These are phyloP conservation scores for Eupeodes luniger DNA, from an alignment of 2,888 invertebrate genomes.

Conservation along the genomic window DNA sequence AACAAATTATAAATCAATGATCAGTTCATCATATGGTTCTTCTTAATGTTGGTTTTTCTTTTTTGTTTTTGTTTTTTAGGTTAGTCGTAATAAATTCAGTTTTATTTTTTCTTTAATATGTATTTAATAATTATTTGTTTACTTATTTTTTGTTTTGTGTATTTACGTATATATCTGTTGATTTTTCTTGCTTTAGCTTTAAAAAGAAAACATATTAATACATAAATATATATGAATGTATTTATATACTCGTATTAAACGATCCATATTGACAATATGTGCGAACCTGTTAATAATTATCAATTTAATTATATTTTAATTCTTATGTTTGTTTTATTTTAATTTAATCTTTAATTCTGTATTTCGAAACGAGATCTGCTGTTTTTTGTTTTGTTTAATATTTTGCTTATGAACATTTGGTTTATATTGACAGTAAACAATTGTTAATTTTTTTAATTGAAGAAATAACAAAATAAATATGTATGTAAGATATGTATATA, in stretches of 20 bases:
- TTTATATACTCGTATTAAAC: conserved; percentile 20
- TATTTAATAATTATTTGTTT: conserved; percentile 34
- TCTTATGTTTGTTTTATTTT: conserved; percentile 7
- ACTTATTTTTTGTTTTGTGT: conserved; percentile 14
- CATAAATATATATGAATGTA: conserved; percentile 45
- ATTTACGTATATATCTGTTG: conserved; percentile 39
- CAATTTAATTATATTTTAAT: conserved; percentile 40
- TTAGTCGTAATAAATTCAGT: conserved; percentile 21
- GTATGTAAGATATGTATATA: conserved; percentile 10
- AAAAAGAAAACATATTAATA: conserved; percentile 44
- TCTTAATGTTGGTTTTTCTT: conserved; percentile 6
- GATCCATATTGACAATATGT: conserved; percentile 18
- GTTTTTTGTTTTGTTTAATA: conserved; percentile 27
- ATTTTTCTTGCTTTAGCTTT: conserved; percentile 28
- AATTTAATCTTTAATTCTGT: conserved; percentile 19
- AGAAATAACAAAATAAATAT: conserved; percentile 18
- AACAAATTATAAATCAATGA: conserved; percentile 45
- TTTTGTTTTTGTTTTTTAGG: not conserved
- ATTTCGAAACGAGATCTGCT: conserved; percentile 26
- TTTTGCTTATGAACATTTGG: conserved; percentile 28
- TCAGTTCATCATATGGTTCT: conserved; percentile 33
- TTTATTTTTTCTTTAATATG: not conserved
- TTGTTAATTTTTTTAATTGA: conserved; percentile 10
- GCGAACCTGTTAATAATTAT: conserved; percentile 50
- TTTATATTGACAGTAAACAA: conserved; percentile 59